Percentiles rank a stretch among this genome's conserved stretches.
These are phyloP conservation scores for Argyresthia goedartella DNA, from an alignment of 2,888 invertebrate species.

Conservation along the genomic window DNA sequence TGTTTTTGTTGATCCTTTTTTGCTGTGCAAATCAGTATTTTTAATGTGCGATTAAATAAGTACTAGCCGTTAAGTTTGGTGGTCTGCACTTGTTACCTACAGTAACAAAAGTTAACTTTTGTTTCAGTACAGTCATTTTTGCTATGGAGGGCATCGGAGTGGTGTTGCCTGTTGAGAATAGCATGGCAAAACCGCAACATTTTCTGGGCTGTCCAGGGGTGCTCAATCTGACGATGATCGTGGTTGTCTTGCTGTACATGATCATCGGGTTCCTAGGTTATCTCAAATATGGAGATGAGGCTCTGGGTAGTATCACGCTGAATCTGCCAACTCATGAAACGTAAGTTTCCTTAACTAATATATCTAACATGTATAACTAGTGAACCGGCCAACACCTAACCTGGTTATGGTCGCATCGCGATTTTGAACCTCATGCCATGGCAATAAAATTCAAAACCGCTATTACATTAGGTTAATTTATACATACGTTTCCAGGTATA, in stretches of 20 bases:
- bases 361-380: no score
- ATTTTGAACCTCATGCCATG: no score
- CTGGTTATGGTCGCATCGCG: no score
- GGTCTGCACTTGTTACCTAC: no score
- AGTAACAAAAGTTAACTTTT: slow-evolving; percentile 9
- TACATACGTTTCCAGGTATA: no score
- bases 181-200: slow-evolving; percentile 86
- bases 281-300: slow-evolving; percentile 80
- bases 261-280: slow-evolving; percentile 92
- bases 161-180: slow-evolving; percentile 93
- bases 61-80: no score
- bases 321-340: slow-evolving; percentile 78
- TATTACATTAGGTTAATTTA: no score
- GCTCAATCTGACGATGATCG: slow-evolving; percentile 87
- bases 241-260: slow-evolving; percentile 84
- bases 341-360: slow-evolving; percentile 58
- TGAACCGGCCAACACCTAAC: no score
- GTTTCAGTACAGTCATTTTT: slow-evolving; percentile 89
- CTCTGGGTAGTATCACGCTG: slow-evolving; percentile 83
- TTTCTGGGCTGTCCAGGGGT: slow-evolving; percentile 88
- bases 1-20: no score
- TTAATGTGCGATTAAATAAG: no score
- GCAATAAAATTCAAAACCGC: no score
- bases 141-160: slow-evolving; percentile 97
- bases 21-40: no score